These are phyloP conservation scores for Pantala flavescens DNA, from an alignment of 1,140 invertebrate species.

Conservation along the genomic window DNA sequence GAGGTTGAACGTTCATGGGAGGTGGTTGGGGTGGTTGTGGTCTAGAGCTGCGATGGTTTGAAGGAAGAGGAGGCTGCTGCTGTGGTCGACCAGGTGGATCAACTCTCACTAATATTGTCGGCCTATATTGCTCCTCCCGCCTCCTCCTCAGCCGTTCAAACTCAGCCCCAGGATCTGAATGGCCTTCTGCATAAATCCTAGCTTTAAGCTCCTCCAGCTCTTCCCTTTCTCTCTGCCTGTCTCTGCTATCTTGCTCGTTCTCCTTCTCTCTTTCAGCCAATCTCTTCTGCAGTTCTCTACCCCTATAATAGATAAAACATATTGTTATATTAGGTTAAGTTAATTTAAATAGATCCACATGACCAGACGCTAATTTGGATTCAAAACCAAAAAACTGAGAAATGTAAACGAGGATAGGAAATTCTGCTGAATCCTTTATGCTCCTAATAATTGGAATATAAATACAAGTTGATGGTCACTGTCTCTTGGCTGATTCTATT, in stretches of 20 bases:
- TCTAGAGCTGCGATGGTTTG: not conserved
- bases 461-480: no score
- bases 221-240: slow-evolving; percentile 79
- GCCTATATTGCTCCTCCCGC: slow-evolving; percentile 73
- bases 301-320: slow-evolving; percentile 37
- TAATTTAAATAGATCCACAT: no score
- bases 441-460: no score
- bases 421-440: no score
- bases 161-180: slow-evolving; percentile 65
- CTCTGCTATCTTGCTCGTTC: slow-evolving; percentile 79
- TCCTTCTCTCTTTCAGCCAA: slow-evolving; percentile 83
- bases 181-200: slow-evolving; percentile 66
- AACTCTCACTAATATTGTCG: slow-evolving; percentile 52
- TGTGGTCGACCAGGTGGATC: not conserved
- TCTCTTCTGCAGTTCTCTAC: slow-evolving; percentile 78
- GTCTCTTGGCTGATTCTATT: no score
- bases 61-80: not conserved
- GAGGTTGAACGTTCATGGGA: not conserved
- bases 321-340: no score
- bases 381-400: no score
- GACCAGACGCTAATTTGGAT: no score
- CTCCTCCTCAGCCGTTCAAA: slow-evolving; percentile 55
- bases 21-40: not conserved
- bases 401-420: no score
- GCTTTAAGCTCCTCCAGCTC: slow-evolving; percentile 82